These are phyloP conservation scores for Anguilla marmorata DNA, from an alignment of 2,797 vertebrate species.

Conservation along the genomic window DNA sequence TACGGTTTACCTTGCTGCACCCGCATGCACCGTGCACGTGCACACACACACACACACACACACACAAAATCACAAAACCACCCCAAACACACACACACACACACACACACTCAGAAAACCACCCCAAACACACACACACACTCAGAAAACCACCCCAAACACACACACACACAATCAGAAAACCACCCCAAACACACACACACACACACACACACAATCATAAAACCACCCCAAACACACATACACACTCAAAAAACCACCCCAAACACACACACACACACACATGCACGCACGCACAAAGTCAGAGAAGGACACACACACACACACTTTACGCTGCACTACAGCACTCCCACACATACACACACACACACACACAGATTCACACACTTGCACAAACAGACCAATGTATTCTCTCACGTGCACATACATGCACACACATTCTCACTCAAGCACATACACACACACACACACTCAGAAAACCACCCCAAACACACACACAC, in stretches of 20 bases:
- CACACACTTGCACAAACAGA: too few species aligned
- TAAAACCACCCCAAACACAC: neutral
- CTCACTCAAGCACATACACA: neutral
- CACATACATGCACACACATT: neutral
- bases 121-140: neutral
- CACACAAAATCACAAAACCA: neutral
- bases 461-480: neutral
- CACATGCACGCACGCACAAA: too few species aligned
- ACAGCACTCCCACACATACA: too few species aligned
- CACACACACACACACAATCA: neutral
- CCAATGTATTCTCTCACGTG: too few species aligned
- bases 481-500: neutral
- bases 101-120: neutral
- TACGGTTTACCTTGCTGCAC: neutral
- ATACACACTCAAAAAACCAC: neutral
- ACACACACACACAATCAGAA: neutral
- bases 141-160: neutral
- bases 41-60: slow-evolving; percentile 16
- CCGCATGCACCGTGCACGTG: neutral
- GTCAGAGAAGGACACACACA: too few species aligned
- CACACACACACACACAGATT: neutral
- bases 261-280: neutral
- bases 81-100: neutral
- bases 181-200: neutral
- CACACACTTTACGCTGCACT: too few species aligned